Base-by-base conservation (phyloP, 2,888 invertebrate species). In the Amblyteles armatorius region DNA sequence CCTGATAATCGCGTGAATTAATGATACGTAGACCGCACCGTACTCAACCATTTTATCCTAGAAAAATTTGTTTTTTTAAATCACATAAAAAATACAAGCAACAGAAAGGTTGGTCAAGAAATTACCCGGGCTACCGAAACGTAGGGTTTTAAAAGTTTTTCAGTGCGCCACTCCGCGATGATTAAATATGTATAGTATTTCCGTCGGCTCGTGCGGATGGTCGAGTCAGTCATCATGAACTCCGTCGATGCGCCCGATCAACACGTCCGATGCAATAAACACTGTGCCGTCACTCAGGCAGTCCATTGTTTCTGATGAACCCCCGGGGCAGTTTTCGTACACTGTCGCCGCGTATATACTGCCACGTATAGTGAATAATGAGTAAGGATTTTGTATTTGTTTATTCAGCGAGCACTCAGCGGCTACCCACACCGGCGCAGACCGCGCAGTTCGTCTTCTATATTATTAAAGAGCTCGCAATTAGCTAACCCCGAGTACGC, bases 381-480 rank as follows among this genome's bases (percentile, higher is more conserved):
- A 91, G 90, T 85, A 82, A 88, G 87, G 87, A 87, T 90, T 67
- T 81, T 89, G 90, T 93, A 92, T 93, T 93, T 93, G 93, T 93
- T 93, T 93, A 93, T 93, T 93, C 91, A 93, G 88, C 85, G 88
- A 92, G 92, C 93, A 93, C 93, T 93, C 93, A 92, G 89, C 92
- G 89, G 83, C 87, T 85, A 63, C 79, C 78, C 83, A 73, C 73
- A 83, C 67, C 87, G 82, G 77, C 72, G 72, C 72, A 67, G 79
- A 79, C 79, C 71, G 72, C 85, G 82, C 82, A 85, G 81, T 85
- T 84, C 88, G 86, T 88, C 84, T 80, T 84, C 79, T 85, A 79
- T 86, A 93, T 93, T 93, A 93, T 93, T 93, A 90, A 93, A 90
- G 89, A 86, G 84, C 84, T 90, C 87, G 90, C 92, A 92, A 93